Conservation (phyloP, 2,797 vertebrate species). For the Benthosema pterotum region DNA sequence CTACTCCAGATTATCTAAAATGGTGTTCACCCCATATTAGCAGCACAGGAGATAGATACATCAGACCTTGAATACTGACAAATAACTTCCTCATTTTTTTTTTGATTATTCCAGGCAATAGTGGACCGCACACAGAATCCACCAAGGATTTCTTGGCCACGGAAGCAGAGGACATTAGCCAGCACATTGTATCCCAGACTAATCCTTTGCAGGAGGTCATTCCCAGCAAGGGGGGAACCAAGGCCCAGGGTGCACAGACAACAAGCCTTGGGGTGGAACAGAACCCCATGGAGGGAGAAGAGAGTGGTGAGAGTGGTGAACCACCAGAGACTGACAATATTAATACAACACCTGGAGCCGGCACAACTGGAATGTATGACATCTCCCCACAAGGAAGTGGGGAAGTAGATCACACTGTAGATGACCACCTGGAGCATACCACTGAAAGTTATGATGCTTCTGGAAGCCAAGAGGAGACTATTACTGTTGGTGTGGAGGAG, state of each 20-base stretch:
- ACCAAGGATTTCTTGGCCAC: conserved; percentile 69
- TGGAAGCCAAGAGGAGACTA: conserved; percentile 30
- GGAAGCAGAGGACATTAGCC: conserved; percentile 77
- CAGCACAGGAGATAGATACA: background rate
- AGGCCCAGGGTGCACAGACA: conserved; percentile 81
- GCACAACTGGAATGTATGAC: conserved; percentile 24
- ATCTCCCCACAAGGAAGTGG: conserved; percentile 17
- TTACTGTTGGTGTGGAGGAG: conserved; percentile 2
- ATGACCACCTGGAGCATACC: background rate
- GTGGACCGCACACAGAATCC: conserved; percentile 70
- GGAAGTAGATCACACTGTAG: conserved; percentile 41
- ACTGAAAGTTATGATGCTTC: conserved; percentile 25
- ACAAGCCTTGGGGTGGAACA: conserved; percentile 67
- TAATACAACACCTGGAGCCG: conserved; percentile 26
- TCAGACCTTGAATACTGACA: background rate
- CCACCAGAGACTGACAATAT: conserved; percentile 16
- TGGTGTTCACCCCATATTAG: background rate
- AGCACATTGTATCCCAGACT: conserved; percentile 81
- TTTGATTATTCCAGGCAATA: conserved; percentile 56
- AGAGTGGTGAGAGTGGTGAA: conserved; percentile 2
- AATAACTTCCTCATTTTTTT: conserved; percentile 1
- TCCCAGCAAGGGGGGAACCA: conserved; percentile 68
- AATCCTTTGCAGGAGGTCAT: conserved; percentile 80
- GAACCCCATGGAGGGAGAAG: conserved; percentile 5
- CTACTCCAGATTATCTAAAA: background rate